Evolutionary conservation across 2,888 invertebrate genomes (phyloP).

Genomic region (Apamea crenata): DNA sequence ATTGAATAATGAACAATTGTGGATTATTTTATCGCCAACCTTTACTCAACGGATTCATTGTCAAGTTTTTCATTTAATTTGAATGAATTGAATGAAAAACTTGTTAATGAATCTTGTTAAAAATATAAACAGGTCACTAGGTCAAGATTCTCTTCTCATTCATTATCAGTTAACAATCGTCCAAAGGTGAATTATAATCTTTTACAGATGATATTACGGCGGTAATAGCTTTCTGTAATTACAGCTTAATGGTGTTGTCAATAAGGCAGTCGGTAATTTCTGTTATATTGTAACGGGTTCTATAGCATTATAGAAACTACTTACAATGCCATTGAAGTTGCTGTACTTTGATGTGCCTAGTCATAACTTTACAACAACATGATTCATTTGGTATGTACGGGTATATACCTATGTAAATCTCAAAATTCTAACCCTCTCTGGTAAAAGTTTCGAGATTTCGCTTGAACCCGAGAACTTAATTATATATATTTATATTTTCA

Average conservation of each 20-base stretch:
- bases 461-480: not conserved
- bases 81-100: not conserved
- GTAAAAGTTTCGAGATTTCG: not conserved
- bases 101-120: not conserved
- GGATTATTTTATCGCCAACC: not conserved
- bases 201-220: slow-evolving; percentile 29
- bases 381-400: not conserved
- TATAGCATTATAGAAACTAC: not conserved
- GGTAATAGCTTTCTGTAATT: slow-evolving; percentile 46
- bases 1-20: not conserved
- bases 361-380: no score
- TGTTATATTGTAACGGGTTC: slow-evolving; percentile 4
- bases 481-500: not conserved
- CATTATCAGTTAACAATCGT: slow-evolving; percentile 5
- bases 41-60: slow-evolving; percentile 1
- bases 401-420: not conserved
- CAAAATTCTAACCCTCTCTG: no score
- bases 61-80: slow-evolving; percentile 20
- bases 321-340: not conserved
- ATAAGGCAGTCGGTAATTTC: not conserved
- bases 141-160: slow-evolving; percentile 46
- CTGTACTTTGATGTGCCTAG: not conserved
- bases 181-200: slow-evolving; percentile 11
- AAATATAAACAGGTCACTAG: slow-evolving; percentile 25
- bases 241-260: slow-evolving; percentile 7